A percentile compares a stretch with the other conserved stretches of the same genome.
Evolutionary conservation across 2,797 vertebrate species (phyloP).

Genomic region (Chelon auratus): DNA sequence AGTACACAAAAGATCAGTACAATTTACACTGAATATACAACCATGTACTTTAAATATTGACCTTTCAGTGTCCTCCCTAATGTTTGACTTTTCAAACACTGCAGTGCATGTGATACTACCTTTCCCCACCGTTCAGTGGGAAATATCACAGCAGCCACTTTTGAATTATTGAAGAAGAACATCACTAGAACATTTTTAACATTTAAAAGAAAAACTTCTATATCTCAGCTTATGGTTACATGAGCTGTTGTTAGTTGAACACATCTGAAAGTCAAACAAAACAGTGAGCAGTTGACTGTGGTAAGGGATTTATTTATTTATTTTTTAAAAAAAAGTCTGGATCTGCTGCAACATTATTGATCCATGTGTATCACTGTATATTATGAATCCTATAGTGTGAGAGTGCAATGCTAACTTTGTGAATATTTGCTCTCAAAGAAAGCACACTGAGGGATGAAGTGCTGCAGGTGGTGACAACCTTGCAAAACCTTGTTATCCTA

Average conservation of each 20-base stretch:
- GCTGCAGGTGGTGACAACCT: neutral
- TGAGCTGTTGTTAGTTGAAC: neutral
- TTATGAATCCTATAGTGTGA: neutral
- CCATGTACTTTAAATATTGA: neutral
- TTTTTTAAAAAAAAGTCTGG: neutral
- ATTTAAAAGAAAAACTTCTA: no score
- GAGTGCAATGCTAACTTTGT: neutral
- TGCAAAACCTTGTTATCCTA: neutral
- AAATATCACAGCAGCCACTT: no score
- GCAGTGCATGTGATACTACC: neutral
- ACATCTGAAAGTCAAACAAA: neutral
- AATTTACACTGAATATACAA: neutral
- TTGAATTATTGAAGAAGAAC: no score
- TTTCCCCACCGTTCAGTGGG: no score
- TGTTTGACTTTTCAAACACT: neutral
- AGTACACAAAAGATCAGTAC: neutral
- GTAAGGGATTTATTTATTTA: no score
- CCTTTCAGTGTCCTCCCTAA: neutral
- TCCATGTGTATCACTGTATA: neutral
- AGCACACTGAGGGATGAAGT: neutral
- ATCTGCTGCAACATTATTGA: neutral
- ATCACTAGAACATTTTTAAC: no score
- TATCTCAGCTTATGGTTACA: no score
- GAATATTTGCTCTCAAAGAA: neutral
- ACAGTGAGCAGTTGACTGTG: neutral